Conservation (phyloP, 1,140 invertebrate species). For the Phocides pigmalion region DNA sequence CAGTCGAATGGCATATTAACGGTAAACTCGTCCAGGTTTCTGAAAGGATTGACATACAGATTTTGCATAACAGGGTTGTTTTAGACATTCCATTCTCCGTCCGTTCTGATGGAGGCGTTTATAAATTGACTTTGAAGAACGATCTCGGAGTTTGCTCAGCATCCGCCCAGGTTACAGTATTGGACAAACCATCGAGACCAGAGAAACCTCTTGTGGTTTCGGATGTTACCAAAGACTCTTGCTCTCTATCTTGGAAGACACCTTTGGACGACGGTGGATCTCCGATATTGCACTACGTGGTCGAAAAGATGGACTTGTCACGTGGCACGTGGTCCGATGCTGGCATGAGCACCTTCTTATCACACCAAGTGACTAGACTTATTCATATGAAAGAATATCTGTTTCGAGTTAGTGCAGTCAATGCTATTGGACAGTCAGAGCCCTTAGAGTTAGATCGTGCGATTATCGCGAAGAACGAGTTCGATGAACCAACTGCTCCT, state of each 20-base stretch:
- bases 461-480: constrained; percentile 97
- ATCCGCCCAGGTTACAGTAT: constrained; percentile 93
- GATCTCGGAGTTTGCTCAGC: constrained; percentile 92
- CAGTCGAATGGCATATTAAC: constrained; percentile 95
- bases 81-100: constrained; percentile 95
- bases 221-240: constrained; percentile 95
- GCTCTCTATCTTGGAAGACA: constrained; percentile 92
- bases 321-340: constrained; percentile 98
- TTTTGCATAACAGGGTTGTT: constrained; percentile 90
- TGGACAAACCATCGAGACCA: constrained; percentile 95
- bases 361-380: constrained; percentile 93
- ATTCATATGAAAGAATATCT: constrained; percentile 97
- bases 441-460: constrained; percentile 93
- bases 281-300: constrained; percentile 97
- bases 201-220: constrained; percentile 93
- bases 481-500: constrained; percentile 95
- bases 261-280: constrained; percentile 96
- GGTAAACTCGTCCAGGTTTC: constrained; percentile 88
- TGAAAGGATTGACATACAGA: constrained; percentile 88
- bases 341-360: constrained; percentile 92
- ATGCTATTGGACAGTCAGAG: constrained; percentile 97
- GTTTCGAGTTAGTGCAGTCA: constrained; percentile 96
- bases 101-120: constrained; percentile 92
- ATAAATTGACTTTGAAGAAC: constrained; percentile 93
- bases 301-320: constrained; percentile 98